These are phyloP conservation scores for Lepeophtheirus salmonis DNA, from an alignment of 1,140 invertebrate genomes.

Conservation along the genomic window DNA sequence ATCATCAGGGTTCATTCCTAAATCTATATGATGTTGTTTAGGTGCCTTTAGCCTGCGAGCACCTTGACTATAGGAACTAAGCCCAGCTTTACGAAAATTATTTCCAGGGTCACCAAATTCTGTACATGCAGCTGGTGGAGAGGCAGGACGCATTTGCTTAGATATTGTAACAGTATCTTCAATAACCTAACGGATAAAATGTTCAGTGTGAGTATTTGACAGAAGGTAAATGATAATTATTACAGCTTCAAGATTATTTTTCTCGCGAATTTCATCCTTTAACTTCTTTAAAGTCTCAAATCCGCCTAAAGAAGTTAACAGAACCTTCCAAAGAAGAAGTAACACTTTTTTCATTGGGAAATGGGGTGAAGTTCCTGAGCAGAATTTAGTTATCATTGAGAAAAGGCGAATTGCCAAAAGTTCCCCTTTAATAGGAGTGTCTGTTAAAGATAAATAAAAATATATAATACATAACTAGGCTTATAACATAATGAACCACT, in stretches of 20 bases:
- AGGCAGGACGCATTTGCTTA: constrained; percentile 75
- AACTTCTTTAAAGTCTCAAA: constrained; percentile 53
- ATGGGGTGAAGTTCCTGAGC: constrained; percentile 76
- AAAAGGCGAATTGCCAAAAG: constrained; percentile 68
- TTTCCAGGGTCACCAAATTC: constrained; percentile 52
- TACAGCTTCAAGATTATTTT: constrained; percentile 19
- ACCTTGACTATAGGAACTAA: too few relatives aligned
- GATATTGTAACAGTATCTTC: constrained; percentile 88
- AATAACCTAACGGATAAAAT: constrained; percentile 42
- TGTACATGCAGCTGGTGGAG: constrained; percentile 74
- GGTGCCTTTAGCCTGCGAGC: too few relatives aligned
- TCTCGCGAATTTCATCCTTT: constrained; percentile 33
- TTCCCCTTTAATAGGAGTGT: constrained; percentile 45
- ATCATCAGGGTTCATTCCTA: constrained; percentile 1
- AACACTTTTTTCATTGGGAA: constrained; percentile 96
- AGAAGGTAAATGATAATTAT: too few relatives aligned
- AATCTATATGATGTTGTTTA: constrained; percentile 18
- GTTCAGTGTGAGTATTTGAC: too few relatives aligned
- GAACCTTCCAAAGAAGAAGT: constrained; percentile 83
- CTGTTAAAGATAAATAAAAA: constrained; percentile 23
- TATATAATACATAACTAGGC: background rate
- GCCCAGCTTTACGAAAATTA: background rate
- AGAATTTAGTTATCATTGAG: constrained; percentile 82
- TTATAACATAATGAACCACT: constrained; percentile 19
- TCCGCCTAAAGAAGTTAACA: constrained; percentile 72